Base-by-base conservation (phyloP, 2,888 invertebrate species). In the Nephrotoma appendiculata region DNA sequence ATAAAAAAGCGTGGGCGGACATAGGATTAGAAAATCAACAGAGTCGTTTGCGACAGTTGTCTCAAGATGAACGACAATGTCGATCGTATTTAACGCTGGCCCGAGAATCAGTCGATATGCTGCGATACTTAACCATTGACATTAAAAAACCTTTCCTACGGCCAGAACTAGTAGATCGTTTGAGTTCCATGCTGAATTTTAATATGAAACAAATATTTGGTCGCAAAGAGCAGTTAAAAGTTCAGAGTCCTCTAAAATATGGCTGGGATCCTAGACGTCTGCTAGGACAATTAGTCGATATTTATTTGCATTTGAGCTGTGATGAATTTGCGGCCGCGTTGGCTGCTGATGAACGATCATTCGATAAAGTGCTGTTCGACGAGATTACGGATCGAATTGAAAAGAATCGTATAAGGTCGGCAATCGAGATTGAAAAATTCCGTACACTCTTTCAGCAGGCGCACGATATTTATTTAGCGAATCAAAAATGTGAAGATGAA, bases 121-220 rank as follows among this genome's bases (percentile, higher is more conserved):
- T 99, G 91, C 97, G 98, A 91, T 98, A 99, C 92, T 93, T 99
- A 89, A 98, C 99, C 91, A 89, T 96, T 89, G 96, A 98, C 90
- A 98, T 99, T 89, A 96, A 96, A 90, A 97, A 98, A 90, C 98
- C 99, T 83, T 99, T 99, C 92, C 93, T 98, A 89, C 94, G 97
- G 88, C 96, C 98, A 1, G 98, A 98, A 92, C 93, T 99, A 88
- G 98, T 97, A 83, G 98, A 98, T 90, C 93, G 98, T 86, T 94
- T 99, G 87, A 98, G 99, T 87, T 98, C 99, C 87, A 99, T 99
- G 99, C 94, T 99, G 88, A 99, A 99, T 92, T 99, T 98, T 92
- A 99, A 99, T 93, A 93, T 99, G 88, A 96, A 97, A 90, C 99
- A 99, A 91, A 93, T 99, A 86, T 98, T 98, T 91, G 98, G 99